Conservation (phyloP, 2,888 invertebrate genomes). For the Gerosis bhagava region DNA sequence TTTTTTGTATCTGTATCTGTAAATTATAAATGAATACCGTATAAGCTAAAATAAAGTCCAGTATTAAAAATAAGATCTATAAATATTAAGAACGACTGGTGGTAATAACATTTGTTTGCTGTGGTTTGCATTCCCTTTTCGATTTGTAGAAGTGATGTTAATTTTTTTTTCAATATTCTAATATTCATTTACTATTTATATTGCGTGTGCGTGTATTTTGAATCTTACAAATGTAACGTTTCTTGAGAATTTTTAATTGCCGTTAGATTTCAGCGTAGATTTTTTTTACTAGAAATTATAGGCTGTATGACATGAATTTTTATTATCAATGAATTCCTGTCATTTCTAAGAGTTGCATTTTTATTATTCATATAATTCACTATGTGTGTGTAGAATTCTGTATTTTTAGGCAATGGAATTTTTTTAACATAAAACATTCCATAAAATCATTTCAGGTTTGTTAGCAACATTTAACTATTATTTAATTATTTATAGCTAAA, state of each 20-base stretch:
- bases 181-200: background rate
- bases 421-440: conserved; percentile 17
- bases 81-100: background rate
- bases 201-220: no score
- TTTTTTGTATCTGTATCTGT: conserved; percentile 19
- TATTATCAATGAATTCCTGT: no score
- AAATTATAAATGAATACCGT: conserved; percentile 1
- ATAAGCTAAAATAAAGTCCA: conserved; percentile 11
- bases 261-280: no score
- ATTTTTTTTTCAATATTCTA: background rate
- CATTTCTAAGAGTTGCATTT: no score
- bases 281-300: no score
- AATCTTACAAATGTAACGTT: no score
- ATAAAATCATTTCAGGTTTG: conserved; percentile 12
- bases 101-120: conserved; percentile 8
- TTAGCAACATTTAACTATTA: conserved; percentile 1
- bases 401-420: conserved; percentile 3
- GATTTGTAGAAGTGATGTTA: conserved; percentile 1
- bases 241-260: no score
- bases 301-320: conserved; percentile 3
- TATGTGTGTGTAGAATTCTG: background rate
- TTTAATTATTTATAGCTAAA: no score
- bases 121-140: conserved; percentile 19
- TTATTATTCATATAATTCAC: conserved; percentile 7
- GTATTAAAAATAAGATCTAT: conserved; percentile 20